Conservation (phyloP, 2,797 vertebrate genomes). For the Rousettus madagascariensis region DNA sequence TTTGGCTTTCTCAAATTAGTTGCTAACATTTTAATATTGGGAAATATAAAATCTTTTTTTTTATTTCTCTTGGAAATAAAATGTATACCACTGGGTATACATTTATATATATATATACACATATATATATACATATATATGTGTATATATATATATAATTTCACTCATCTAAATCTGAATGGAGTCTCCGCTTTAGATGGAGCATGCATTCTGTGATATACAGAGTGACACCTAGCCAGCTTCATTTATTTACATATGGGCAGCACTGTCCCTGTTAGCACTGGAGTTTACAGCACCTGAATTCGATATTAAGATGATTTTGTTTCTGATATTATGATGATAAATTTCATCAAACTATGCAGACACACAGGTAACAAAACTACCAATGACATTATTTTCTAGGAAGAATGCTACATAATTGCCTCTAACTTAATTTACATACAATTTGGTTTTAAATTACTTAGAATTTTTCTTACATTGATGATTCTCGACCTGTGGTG, state of each 20-base stretch:
- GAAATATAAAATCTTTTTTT: not conserved
- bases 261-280: not conserved
- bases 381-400: not conserved
- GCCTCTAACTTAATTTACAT: conserved; percentile 35
- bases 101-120: not conserved
- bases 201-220: no score
- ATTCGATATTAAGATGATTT: not conserved
- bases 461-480: not conserved
- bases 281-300: not conserved
- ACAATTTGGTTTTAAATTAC: conserved; percentile 1
- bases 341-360: not conserved
- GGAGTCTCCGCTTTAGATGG: not conserved
- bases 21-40: conserved; percentile 13
- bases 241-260: not conserved
- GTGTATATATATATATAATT: not conserved
- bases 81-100: not conserved
- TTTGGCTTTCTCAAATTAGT: not conserved
- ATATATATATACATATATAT: no score
- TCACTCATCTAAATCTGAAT: not conserved
- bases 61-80: not conserved
- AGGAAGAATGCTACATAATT: not conserved
- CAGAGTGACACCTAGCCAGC: no score
- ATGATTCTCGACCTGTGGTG: not conserved
- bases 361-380: not conserved
- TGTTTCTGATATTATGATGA: not conserved